phyloP scores from a whole-genome alignment of 2,888 invertebrate genomes.

The Caenorhabditis sp. region DNA sequence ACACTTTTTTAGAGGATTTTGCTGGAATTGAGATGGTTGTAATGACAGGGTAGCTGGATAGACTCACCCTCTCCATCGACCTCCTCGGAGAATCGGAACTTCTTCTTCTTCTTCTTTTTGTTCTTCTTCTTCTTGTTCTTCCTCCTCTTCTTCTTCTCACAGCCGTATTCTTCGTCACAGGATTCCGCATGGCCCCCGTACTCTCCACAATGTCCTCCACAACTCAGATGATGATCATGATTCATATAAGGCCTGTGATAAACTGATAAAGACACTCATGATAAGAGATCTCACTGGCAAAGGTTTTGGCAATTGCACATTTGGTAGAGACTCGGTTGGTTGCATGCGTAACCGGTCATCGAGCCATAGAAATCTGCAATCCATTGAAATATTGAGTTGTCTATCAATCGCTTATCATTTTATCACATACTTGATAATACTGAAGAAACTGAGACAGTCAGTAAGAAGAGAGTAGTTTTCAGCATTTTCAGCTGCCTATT shows the following conservation, averaged over 20 bases:
- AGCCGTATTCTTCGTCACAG: constrained; percentile 19
- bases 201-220: constrained; percentile 3
- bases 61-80: neutral
- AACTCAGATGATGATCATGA: neutral
- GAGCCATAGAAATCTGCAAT: constrained; percentile 59
- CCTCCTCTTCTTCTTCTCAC: constrained; percentile 44
- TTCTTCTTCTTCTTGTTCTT: constrained; percentile 41
- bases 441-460: neutral
- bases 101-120: constrained; percentile 59
- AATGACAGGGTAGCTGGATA: neutral
- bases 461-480: neutral
- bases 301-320: constrained; percentile 60
- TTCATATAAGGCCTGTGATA: constrained; percentile 47
- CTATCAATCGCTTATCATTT: neutral
- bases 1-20: constrained; percentile 17
- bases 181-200: constrained; percentile 13
- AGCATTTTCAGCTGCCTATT: constrained; percentile 11
- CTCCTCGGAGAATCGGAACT: constrained; percentile 49
- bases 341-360: constrained; percentile 66
- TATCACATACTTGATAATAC: constrained; percentile 16
- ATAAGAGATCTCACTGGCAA: constrained; percentile 52
- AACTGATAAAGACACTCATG: neutral
- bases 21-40: neutral
- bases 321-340: constrained; percentile 61
- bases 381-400: too few relatives aligned